Evolutionary conservation across 2,888 invertebrate genomes (phyloP).

Genomic region (Pseudolycoriella hygida): DNA sequence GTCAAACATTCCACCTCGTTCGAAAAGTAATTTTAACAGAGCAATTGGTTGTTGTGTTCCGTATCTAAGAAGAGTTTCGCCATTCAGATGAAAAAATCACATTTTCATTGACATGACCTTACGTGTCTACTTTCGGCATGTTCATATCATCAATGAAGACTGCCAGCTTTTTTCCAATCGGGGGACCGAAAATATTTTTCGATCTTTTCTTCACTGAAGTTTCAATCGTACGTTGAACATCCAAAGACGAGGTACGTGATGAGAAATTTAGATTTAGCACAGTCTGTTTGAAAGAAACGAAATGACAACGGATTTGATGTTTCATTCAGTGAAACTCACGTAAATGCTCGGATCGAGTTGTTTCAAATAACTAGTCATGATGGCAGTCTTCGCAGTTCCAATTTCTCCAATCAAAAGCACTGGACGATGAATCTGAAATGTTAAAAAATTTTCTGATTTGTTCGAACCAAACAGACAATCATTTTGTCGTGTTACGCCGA

Average conservation of each 20-base stretch:
- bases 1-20: constrained; percentile 77
- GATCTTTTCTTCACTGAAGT: constrained; percentile 78
- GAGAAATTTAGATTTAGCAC: constrained; percentile 79
- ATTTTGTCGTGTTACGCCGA: too few relatives aligned
- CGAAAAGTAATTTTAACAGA: constrained; percentile 73
- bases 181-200: constrained; percentile 78
- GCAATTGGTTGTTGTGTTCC: constrained; percentile 92
- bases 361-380: constrained; percentile 63
- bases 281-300: constrained; percentile 32
- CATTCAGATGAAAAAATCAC: not conserved
- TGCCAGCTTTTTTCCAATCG: constrained; percentile 73
- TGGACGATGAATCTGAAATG: constrained; percentile 46
- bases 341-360: constrained; percentile 37
- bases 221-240: constrained; percentile 76
- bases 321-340: not conserved
- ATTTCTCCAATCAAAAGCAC: constrained; percentile 78
- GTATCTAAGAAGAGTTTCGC: constrained; percentile 37
- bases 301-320: not conserved
- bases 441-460: too few relatives aligned
- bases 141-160: constrained; percentile 91
- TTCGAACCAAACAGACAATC: too few relatives aligned
- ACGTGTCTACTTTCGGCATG: constrained; percentile 60
- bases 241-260: constrained; percentile 75
- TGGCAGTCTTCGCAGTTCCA: constrained; percentile 84
- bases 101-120: constrained; percentile 11